Evolutionary conservation across 2,888 invertebrate genomes (phyloP), one percentile per base, ranked within the genome.

Genomic region (Dromius quadrimaculatus): DNA sequence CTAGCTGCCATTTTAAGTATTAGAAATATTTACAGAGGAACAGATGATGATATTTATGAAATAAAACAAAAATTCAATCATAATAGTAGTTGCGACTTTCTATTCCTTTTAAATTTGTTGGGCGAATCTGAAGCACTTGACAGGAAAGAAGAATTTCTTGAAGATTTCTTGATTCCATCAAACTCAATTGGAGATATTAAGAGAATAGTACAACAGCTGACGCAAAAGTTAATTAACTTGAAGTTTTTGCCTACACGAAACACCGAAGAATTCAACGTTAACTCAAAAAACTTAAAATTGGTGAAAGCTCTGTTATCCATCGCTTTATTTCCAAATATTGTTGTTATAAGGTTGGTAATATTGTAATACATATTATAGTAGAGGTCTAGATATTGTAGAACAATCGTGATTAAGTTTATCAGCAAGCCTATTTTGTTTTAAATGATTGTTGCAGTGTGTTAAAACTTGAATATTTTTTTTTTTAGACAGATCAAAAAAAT

Each of bases 1-100:
- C 88, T 94, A 0, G 94, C 94, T 1, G 92, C 94, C 0, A 89
- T 90, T 4, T 87, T 95, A 75, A 89, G 1, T 54, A 13, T 54
- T 28, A 11, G 15, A 11, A 54, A 15, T 54, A 28, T 54, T 28
- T 54, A 28, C 13, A 1, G 1, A n/a, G 59, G 36, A 59, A 34
- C 34, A 19, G 19, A 36, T 20, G 11, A 6, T 8, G 59, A 59
- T 19, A 11, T 59, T 57, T 9, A 8, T 3, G 19, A 32, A 15
- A 17, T 9, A 11, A 28, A 34, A 57, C 28, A 57, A 32, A 36
- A 20, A 13, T 19, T 59, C 2, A 6, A 4, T 13, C 13, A 11
- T 17, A 8, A 11, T 43, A 23, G 11, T 4, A 11, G n/a, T 34
- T 20, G 59, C 20, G 59, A 59, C 19, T n/a, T 59, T 59, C n/a